A percentile compares a stretch with the other conserved stretches of the same genome.
Conservation (phyloP, 2,797 vertebrate genomes). For the Cyprinella venusta region DNA sequence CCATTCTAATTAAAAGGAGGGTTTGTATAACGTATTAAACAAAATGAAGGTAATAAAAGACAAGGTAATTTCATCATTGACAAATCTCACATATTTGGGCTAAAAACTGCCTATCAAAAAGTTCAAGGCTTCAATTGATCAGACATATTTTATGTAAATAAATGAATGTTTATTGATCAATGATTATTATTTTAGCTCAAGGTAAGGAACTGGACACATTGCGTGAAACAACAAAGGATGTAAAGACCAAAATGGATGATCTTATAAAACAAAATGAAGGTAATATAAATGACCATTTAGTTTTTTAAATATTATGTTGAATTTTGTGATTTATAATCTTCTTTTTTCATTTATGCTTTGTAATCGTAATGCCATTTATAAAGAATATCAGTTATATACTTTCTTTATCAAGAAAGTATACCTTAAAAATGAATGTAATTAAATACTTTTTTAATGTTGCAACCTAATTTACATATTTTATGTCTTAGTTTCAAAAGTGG, state of each 20-base stretch:
- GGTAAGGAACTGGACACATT: neutral
- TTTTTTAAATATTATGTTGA: neutral
- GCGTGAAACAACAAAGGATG: neutral
- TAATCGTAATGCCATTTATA: too few species aligned
- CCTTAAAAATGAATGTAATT: neutral
- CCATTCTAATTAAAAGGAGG: neutral
- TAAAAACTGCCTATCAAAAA: neutral
- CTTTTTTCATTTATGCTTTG: neutral
- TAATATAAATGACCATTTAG: too few species aligned
- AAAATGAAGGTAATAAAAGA: constrained; percentile 7
- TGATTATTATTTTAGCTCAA: constrained; percentile 21
- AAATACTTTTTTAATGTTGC: neutral
- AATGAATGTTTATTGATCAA: neutral
- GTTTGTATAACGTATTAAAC: neutral
- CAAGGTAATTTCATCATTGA: neutral
- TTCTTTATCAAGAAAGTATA: neutral
- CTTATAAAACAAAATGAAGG: constrained; percentile 25
- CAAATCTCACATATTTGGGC: neutral
- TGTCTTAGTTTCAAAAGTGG: constrained; percentile 41
- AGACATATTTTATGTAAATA: neutral
- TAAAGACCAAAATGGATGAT: constrained; percentile 10
- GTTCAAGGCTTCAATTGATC: neutral
- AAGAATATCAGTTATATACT: neutral
- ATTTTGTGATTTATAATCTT: neutral
- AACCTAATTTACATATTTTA: neutral